phyloP scores from a whole-genome alignment of 1,140 invertebrate genomes.

The Diabrotica virgifera region DNA sequence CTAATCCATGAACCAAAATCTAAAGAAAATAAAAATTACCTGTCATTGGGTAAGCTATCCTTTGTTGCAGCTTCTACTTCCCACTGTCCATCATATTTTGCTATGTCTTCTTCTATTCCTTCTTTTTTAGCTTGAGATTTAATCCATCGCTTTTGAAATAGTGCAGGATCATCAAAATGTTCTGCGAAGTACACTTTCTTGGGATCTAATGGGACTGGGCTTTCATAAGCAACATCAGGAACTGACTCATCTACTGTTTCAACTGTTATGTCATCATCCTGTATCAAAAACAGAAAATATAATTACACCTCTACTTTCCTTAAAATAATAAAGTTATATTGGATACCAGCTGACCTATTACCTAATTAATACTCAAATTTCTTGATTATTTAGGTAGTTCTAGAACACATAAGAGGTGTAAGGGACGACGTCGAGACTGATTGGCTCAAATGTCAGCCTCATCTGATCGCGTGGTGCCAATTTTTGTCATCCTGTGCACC shows the following conservation, averaged over 20 bases:
- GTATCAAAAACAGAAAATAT: conserved; percentile 22
- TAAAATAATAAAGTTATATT: no score
- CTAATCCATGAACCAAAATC: no score
- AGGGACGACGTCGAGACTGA: no score
- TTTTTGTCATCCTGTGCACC: no score
- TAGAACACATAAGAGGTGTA: no score
- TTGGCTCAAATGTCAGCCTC: no score
- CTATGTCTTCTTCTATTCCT: conserved; percentile 83
- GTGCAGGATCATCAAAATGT: conserved; percentile 79
- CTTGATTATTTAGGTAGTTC: no score
- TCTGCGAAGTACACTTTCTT: conserved; percentile 77
- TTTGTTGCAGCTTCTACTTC: conserved; percentile 74
- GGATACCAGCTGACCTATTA: not conserved
- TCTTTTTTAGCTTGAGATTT: conserved; percentile 92
- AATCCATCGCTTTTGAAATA: conserved; percentile 80
- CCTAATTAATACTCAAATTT: no score
- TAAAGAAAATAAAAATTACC: not conserved
- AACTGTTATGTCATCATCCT: conserved; percentile 44
- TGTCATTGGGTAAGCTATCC: conserved; percentile 76
- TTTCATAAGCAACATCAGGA: conserved; percentile 51
- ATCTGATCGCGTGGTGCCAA: no score
- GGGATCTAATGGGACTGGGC: conserved; percentile 54
- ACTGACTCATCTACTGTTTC: conserved; percentile 35
- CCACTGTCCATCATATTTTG: conserved; percentile 91
- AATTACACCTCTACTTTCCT: no score